phyloP scores from a whole-genome alignment of 2,113 vertebrate genomes.

The Helogale parvula region DNA sequence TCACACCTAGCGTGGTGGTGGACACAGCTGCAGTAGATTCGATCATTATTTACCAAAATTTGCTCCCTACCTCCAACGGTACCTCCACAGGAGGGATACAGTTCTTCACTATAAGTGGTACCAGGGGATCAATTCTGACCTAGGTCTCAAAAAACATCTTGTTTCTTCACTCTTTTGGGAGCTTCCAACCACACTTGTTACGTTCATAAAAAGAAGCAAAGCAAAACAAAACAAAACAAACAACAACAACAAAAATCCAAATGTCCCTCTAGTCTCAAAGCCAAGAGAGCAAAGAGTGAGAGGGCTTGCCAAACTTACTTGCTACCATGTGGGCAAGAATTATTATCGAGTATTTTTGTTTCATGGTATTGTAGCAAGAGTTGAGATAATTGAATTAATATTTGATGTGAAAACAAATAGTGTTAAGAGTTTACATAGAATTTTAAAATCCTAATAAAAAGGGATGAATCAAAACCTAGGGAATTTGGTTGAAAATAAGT shows the following conservation, averaged over 20 bases:
- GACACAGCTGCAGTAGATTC: neutral
- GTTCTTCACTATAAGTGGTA: neutral
- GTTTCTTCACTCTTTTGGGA: neutral
- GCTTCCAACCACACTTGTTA: neutral
- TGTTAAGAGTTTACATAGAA: neutral
- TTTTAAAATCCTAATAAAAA: neutral
- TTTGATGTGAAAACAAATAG: neutral
- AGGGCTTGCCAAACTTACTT: neutral
- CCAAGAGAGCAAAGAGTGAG: neutral
- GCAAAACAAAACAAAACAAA: neutral
- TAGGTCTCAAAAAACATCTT: neutral
- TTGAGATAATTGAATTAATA: neutral
- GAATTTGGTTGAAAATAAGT: neutral
- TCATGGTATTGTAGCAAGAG: neutral
- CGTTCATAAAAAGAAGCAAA: neutral
- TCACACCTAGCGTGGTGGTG: neutral
- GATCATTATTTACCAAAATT: neutral
- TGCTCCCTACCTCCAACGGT: neutral
- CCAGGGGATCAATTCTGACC: neutral
- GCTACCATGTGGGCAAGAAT: neutral
- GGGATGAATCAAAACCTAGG: neutral
- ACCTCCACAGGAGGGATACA: neutral
- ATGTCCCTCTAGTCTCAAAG: neutral
- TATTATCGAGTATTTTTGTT: neutral
- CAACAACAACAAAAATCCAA: neutral